Base-by-base conservation (phyloP, 2,888 invertebrate species). In the Apodemia zela region DNA sequence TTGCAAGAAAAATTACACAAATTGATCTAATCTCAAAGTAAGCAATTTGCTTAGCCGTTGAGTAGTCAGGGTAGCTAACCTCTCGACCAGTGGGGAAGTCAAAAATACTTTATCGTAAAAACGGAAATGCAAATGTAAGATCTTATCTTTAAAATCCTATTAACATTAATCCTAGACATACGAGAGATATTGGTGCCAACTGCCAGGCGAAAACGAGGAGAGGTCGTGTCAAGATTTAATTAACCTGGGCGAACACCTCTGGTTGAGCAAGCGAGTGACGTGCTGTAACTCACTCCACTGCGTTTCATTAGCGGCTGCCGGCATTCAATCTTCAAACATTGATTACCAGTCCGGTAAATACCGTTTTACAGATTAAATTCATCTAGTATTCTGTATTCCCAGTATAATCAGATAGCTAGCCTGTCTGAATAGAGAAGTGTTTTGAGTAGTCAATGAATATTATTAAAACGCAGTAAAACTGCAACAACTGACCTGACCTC, bases 191-290 rank as follows among this genome's bases (percentile, higher is more conserved):
- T 7, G 54, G 65, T 65, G 42, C 57, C 29, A 29, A 29, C 29
- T 29, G 29, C 29, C 15, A 25, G 49, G 59, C 57, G 61, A 64
- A 38, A 60, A 60, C 42, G 61, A 61, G 73, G 69, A 66, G 71
- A 73, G 73, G 75, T 71, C 73, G 75, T 78, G 79, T 76, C 77
- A 76, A 77, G 80, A 83, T 85, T 80, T 80, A 83, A 84, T 85
- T 84, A 85, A 79, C 81, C 76, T 75, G 71, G 68, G 68, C 65
- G 69, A 67, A 63, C 15, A 42, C 25, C 51, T 54, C 51, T 54
- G 25, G 51, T 15, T 25, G 25, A 3, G 13, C 51, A 11, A 21
- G 18, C 18, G 21, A 54, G 21, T 54, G 51, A 54, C 51, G 21
- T 67, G 69, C 73, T 73, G 73, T 73, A 73, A 71, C 63, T 67